Base-by-base conservation (phyloP, 2,888 invertebrate species). In the Exocentrus adspersus region DNA sequence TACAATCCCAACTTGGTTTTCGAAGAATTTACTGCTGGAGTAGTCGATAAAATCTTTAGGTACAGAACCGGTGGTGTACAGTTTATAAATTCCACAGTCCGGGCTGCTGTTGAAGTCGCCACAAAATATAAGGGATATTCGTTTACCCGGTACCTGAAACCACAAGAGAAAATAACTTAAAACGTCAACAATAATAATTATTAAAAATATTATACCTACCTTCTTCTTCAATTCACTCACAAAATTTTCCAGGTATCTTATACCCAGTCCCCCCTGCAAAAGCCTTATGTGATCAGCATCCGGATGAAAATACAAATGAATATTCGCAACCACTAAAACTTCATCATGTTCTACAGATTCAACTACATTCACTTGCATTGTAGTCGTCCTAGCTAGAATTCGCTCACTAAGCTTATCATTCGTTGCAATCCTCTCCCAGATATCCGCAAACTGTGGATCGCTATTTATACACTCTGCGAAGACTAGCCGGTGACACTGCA, bases 41-140 rank as follows among this genome's bases (percentile, higher is more conserved):
- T 94, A 96, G 78, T 94, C 94, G 14, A 86, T 82, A 69, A 88
- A 87, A 74, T 89, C 84, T 57, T 84, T 85, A 30, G 88, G 86
- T 3, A 95, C 87, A 65, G 80, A 76, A 59, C 91, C 90, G 41
- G 88, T 86, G 0, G 92, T 94, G 80, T 92, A 89, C 59, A 96
- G 84, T 77, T 92, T 87, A 80, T 90, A 94, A 73, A 96, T 90
- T 0, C 94, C 95, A 80, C 91, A 92, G 51, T 90, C 88, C 0
- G 97, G 96, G 0, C 88, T 88, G 81, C 94, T 95, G 79, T 98
- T 98, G 76, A 97, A 97, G 81, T 98, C 98, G 0, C 98, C 98
- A 82, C 94, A 94, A 72, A 96, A 87, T 63, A 98, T 81, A 1
- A 95, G 76, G 1, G 91, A 89, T 28, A 93, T 83, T 48, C 85